These are phyloP conservation scores for Phyllotis vaccarum DNA, from an alignment of 2,797 vertebrate species.

Conservation along the genomic window DNA sequence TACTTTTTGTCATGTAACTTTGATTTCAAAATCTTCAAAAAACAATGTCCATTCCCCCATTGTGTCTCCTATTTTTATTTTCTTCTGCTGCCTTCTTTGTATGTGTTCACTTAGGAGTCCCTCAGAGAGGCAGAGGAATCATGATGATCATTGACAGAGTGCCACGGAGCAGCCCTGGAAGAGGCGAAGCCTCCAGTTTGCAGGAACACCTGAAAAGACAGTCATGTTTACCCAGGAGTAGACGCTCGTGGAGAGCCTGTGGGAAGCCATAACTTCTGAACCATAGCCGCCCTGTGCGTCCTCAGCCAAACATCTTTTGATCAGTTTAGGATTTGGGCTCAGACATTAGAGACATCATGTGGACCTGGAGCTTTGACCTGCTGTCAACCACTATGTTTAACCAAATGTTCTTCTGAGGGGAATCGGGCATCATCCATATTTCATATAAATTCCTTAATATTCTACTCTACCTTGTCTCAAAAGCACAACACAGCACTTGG, in stretches of 20 bases:
- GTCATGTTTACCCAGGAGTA: neutral
- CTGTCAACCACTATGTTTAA: neutral
- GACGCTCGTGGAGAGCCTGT: rapidly evolving
- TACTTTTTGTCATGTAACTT: neutral
- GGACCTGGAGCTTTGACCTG: neutral
- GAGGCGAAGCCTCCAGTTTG: neutral
- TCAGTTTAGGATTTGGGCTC: neutral
- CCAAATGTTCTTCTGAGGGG: neutral
- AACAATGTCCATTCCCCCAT: neutral
- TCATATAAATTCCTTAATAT: neutral
- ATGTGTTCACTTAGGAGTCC: neutral
- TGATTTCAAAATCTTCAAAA: conserved; percentile 3
- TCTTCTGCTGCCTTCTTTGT: neutral
- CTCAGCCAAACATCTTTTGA: neutral
- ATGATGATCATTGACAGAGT: too few species aligned
- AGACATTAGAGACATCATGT: neutral
- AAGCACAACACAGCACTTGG: neutral
- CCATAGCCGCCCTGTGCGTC: neutral
- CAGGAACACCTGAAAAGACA: neutral
- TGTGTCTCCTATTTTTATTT: neutral
- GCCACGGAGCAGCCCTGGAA: rapidly evolving
- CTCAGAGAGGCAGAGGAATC: neutral
- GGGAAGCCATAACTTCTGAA: neutral
- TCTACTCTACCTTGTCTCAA: neutral
- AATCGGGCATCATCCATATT: neutral